A percentile compares a stretch with the other conserved stretches of the same genome.
Evolutionary conservation across 2,888 invertebrate genomes (phyloP).

Genomic region (Caenorhabditis afra): DNA sequence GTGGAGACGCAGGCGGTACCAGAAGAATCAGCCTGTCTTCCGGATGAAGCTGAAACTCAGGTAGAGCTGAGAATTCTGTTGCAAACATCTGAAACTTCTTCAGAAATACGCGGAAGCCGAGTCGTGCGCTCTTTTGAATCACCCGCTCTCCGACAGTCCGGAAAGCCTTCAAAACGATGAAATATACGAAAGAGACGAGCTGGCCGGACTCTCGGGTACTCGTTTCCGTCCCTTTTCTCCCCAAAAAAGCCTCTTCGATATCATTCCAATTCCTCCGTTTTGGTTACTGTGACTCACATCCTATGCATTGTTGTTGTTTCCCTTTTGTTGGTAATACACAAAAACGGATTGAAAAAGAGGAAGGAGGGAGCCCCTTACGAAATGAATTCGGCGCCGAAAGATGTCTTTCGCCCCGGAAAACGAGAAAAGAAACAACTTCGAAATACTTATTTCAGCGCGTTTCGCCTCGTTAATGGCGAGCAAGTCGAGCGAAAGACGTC

Average conservation of each 20-base stretch:
- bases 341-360: slow-evolving; percentile 15
- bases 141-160: not conserved
- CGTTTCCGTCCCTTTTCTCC: not conserved
- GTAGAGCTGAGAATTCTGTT: not conserved
- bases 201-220: slow-evolving; percentile 39
- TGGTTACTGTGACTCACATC: slow-evolving; percentile 45
- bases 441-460: slow-evolving; percentile 28
- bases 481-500: slow-evolving; percentile 38
- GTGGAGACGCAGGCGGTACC: slow-evolving; percentile 20
- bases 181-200: slow-evolving; percentile 27
- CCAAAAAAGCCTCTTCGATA: slow-evolving; percentile 9
- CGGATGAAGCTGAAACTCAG: slow-evolving; percentile 17
- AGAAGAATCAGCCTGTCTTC: not conserved
- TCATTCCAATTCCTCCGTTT: slow-evolving; percentile 19
- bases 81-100: not conserved
- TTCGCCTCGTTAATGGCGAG: slow-evolving; percentile 48
- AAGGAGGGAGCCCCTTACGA: not conserved
- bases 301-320: slow-evolving; percentile 36
- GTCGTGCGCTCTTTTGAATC: slow-evolving; percentile 10
- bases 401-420: not conserved
- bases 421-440: slow-evolving; percentile 11
- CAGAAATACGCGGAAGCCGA: slow-evolving; percentile 32
- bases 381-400: not conserved
- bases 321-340: slow-evolving; percentile 39
- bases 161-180: not conserved